Percentiles rank a stretch among this genome's conserved stretches.
Evolutionary conservation across 2,888 invertebrate species (phyloP).

Genomic region (Rhimphoctona megacephalus): DNA sequence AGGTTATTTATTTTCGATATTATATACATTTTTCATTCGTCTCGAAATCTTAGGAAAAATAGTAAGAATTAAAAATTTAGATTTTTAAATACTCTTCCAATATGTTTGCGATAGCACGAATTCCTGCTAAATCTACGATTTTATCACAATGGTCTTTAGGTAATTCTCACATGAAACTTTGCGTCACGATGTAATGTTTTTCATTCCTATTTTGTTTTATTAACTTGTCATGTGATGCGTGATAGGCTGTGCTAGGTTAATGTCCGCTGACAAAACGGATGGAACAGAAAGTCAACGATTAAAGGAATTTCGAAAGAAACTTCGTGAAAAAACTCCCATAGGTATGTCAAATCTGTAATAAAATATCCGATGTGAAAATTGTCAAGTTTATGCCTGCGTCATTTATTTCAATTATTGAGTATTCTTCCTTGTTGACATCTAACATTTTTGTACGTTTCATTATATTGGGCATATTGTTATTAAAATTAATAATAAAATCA

Average conservation of each 20-base stretch:
- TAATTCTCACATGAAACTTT: slow-evolving; percentile 15
- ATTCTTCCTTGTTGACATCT: background rate
- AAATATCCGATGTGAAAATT: background rate
- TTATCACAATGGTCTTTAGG: slow-evolving; percentile 44
- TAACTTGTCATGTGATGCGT: slow-evolving; percentile 17
- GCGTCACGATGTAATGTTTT: background rate
- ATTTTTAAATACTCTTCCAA: background rate
- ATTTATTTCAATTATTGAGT: background rate
- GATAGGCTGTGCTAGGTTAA: slow-evolving; percentile 68
- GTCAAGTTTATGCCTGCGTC: background rate
- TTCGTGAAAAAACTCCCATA: slow-evolving; percentile 88
- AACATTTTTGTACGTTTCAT: background rate
- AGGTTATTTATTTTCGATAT: background rate
- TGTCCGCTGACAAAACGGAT: slow-evolving; percentile 72
- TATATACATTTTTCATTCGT: background rate
- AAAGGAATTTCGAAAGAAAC: slow-evolving; percentile 91
- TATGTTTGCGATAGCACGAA: slow-evolving; percentile 29
- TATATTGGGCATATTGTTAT: background rate
- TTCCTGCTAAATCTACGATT: slow-evolving; percentile 26
- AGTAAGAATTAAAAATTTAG: background rate
- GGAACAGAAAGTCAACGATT: slow-evolving; percentile 86
- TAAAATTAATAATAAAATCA: background rate
- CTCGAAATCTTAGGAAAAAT: background rate
- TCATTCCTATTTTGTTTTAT: slow-evolving; percentile 19
- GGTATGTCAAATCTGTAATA: slow-evolving; percentile 83